Evolutionary conservation across 2,113 vertebrate species (phyloP), one percentile per base, ranked within the genome.

Genomic region (Fregata magnificens): DNA sequence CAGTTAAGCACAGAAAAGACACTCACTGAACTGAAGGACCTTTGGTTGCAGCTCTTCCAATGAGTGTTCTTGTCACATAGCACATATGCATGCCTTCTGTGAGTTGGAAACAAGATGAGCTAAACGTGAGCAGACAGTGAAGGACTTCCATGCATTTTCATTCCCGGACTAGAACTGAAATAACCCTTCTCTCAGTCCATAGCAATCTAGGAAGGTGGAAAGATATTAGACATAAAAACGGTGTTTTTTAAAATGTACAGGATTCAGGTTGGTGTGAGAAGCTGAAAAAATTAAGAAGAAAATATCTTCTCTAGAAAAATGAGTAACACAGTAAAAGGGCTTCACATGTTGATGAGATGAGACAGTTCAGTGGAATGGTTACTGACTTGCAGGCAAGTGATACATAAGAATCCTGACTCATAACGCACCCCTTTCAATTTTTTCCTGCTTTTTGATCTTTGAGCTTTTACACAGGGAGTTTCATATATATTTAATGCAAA

Each of bases 371-470:
- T 42, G 47, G 61, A 90, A 79, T 32, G 9, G 21, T 85, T 86
- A 28, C 38, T 82, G 52, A 29, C 7, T 81, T 69, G 29, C 14
- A 69, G 40, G n/a, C n/a, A 56, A 21, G 11, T 4, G 15, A 19
- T 13, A 21, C 13, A 3, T 47, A 14, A 61, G 49, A 76, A 47
- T 86, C 34, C 25, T 83, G 45, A 8, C 20, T 72, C 5, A 18
- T 49, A 62, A 56, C 0, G 0, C 21, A 1, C 19, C 9, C 34
- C 8, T 59, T 73, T n/a, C 7, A 6, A 1, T 28, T 59, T 82
- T 73, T 85, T 16, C 9, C 16, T 78, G 5, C 10, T 31, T 47
- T 50, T 56, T 49, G 40, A 14, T 52, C 36, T 92, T 71, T 74
- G 19, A 36, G 31, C 31, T 80, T 88, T 72, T 47, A 47, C 4